These are phyloP conservation scores for Cyphomyrus plagiostoma DNA, from an alignment of 2,113 vertebrate species.

Conservation along the genomic window DNA sequence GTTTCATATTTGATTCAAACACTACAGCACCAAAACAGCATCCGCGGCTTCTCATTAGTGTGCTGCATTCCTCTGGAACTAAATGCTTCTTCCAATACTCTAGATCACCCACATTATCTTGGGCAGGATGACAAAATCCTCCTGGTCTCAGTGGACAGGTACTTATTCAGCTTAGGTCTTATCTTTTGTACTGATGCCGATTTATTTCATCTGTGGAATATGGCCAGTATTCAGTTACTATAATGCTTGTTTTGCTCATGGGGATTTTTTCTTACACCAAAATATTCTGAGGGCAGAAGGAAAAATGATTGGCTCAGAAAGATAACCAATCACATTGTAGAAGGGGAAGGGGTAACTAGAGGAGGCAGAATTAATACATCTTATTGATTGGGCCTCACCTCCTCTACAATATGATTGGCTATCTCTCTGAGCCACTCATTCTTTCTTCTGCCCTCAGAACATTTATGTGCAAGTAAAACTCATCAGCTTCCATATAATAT, in stretches of 20 bases:
- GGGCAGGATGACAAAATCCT: slow-evolving; percentile 6
- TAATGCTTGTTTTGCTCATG: not conserved
- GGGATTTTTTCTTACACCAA: not conserved
- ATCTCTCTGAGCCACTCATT: not conserved
- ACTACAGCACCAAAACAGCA: not conserved
- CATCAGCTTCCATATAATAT: not conserved
- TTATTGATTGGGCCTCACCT: not conserved
- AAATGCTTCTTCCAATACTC: not conserved
- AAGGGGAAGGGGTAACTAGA: not conserved
- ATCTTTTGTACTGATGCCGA: not conserved
- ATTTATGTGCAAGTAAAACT: not conserved
- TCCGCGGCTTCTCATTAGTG: not conserved
- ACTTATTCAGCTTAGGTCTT: not conserved
- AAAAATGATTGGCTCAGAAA: not conserved
- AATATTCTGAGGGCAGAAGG: not conserved
- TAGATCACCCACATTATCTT: slow-evolving; percentile 11
- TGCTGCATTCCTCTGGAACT: not conserved
- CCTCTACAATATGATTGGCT: not conserved
- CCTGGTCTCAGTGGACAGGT: not conserved
- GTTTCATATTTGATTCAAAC: not conserved
- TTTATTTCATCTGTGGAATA: slow-evolving; percentile 8
- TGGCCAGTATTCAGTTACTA: not conserved
- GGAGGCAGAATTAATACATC: not conserved
- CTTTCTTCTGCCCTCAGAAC: not conserved
- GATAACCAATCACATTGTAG: not conserved